Evolutionary conservation across 2,113 vertebrate species (phyloP).

Genomic region (Colaptes auratus): DNA sequence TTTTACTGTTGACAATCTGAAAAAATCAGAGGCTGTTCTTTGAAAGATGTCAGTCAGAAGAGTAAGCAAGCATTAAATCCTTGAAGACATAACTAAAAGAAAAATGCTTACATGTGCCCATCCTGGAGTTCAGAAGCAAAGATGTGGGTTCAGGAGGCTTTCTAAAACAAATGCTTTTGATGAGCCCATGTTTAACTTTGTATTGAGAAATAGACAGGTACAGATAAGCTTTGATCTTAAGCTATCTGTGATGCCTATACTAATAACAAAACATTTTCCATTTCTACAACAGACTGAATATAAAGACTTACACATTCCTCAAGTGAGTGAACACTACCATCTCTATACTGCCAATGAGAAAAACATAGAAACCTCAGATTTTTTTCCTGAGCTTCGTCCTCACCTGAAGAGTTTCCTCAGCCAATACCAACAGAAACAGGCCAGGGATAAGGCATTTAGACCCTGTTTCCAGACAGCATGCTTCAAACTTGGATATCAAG

Average conservation of each 20-base stretch:
- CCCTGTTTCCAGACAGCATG: neutral
- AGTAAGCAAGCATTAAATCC: neutral
- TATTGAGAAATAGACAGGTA: neutral
- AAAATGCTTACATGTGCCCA: neutral
- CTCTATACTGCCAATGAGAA: neutral
- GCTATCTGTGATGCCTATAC: neutral
- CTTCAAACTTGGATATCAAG: neutral
- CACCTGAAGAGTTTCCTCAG: neutral
- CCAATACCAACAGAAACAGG: neutral
- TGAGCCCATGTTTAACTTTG: neutral
- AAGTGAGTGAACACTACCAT: accelerated
- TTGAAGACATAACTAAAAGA: neutral
- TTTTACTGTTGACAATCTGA: neutral
- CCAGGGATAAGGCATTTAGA: neutral
- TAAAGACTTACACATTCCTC: neutral
- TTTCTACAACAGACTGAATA: neutral
- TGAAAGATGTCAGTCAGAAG: neutral
- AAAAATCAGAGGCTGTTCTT: neutral
- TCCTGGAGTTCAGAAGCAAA: neutral
- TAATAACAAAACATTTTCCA: neutral
- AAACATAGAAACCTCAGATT: neutral
- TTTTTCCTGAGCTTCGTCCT: neutral
- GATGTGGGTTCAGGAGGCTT: neutral
- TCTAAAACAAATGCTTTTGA: neutral
- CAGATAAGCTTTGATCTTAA: neutral